Conservation (phyloP, 2,888 invertebrate species). For the Drosophila tanythrix region DNA sequence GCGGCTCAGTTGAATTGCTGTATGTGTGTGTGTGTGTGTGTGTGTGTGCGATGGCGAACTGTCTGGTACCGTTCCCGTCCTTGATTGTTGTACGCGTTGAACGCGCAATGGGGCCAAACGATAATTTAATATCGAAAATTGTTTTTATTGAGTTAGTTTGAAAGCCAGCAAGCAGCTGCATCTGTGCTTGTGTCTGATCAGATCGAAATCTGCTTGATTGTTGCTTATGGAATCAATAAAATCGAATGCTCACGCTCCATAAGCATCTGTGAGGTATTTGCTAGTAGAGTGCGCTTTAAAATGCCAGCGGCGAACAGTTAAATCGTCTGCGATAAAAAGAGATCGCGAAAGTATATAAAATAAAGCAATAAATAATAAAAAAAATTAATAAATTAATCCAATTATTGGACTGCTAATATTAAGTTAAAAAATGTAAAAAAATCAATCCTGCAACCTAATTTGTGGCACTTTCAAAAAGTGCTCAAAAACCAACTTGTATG, state of each 20-base stretch:
- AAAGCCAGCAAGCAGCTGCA: constrained; percentile 16
- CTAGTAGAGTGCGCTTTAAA: too few species aligned
- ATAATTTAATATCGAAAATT: constrained; percentile 81
- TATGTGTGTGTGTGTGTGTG: constrained; percentile 12
- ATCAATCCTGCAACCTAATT: not conserved
- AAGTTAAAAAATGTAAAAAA: fast-evolving
- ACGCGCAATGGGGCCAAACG: constrained; percentile 47
- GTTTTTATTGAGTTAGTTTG: constrained; percentile 72
- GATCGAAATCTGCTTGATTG: not conserved
- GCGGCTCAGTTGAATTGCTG: constrained; percentile 38
- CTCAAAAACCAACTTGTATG: not conserved
- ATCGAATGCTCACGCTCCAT: not conserved
- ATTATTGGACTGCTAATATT: not conserved
- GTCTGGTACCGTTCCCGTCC: constrained; percentile 1
- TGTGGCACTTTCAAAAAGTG: not conserved
- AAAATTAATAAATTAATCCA: not conserved
- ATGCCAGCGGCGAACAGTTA: not conserved
- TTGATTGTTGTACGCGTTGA: constrained; percentile 19
- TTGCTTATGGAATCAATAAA: not conserved
- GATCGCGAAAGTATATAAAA: not conserved
- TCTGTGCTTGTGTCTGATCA: not conserved
- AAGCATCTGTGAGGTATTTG: not conserved
- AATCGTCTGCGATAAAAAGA: not conserved
- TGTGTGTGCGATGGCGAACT: not conserved
- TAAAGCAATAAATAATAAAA: not conserved